Evolutionary conservation across 2,888 invertebrate genomes (phyloP).

Genomic region (Epirrhoe alternata): DNA sequence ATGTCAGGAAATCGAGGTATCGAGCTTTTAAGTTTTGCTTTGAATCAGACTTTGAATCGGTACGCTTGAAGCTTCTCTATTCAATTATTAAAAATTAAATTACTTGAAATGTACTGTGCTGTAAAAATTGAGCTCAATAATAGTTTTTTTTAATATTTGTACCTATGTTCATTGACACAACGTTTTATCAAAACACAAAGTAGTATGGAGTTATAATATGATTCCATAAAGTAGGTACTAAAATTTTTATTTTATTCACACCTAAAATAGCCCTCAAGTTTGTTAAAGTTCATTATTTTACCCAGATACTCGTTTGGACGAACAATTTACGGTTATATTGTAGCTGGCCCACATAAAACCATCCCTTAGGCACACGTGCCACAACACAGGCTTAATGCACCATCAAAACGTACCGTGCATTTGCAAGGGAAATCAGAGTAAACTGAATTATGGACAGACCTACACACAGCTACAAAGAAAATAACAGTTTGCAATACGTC

Average conservation of each 20-base stretch:
- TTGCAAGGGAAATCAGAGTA: constrained; percentile 26
- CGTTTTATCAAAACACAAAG: no score
- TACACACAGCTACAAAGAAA: neutral
- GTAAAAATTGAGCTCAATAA: neutral
- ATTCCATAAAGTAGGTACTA: neutral
- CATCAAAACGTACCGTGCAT: constrained; percentile 21
- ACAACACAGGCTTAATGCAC: constrained; percentile 10
- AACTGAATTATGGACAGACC: constrained; percentile 20
- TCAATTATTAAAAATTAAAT: neutral
- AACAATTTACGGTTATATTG: constrained; percentile 3
- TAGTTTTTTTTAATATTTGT: no score
- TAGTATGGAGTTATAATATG: neutral
- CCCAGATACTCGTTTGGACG: neutral
- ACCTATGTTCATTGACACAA: no score
- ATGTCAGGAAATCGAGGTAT: neutral
- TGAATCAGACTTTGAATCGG: neutral
- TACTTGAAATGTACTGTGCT: neutral
- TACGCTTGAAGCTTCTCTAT: neutral
- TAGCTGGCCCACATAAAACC: constrained; percentile 1
- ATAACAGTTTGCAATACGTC: constrained; percentile 5
- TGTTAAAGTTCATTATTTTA: neutral
- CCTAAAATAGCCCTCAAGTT: neutral
- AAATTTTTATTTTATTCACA: neutral
- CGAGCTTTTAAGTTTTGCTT: neutral
- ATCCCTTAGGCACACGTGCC: constrained; percentile 9